phyloP scores from a whole-genome alignment of 92 coral and sea anemone genomes.

The Chrysogorgia sp. region DNA sequence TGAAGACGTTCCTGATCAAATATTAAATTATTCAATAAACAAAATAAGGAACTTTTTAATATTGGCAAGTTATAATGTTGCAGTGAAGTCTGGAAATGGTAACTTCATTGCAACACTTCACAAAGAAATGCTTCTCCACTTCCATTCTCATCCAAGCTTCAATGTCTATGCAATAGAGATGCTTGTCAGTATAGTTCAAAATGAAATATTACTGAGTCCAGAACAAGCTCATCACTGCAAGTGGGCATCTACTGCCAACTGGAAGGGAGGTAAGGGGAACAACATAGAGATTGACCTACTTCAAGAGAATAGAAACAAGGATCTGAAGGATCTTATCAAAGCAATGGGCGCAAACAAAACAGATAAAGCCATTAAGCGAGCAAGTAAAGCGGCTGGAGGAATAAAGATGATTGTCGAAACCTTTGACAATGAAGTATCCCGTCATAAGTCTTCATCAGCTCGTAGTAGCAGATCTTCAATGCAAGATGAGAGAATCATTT shows the following conservation, averaged over 20 bases:
- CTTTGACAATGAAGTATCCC: constrained; percentile 36
- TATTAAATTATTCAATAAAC: constrained; percentile 33
- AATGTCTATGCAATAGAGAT: constrained; percentile 46
- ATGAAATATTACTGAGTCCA: constrained; percentile 1
- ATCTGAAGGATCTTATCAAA: constrained; percentile 54
- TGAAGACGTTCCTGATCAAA: constrained; percentile 27
- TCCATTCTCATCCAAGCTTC: constrained; percentile 37
- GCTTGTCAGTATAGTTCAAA: constrained; percentile 41
- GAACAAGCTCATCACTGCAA: constrained; percentile 39
- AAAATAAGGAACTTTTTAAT: constrained; percentile 30
- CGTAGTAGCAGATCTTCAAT: neutral
- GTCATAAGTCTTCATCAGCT: neutral
- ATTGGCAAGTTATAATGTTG: constrained; percentile 36
- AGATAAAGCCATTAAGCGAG: constrained; percentile 45
- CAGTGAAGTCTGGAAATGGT: constrained; percentile 50
- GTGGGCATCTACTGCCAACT: constrained; percentile 54
- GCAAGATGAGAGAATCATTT: constrained; percentile 28
- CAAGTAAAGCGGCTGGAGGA: constrained; percentile 68
- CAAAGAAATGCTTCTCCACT: constrained; percentile 29
- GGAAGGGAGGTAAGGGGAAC: constrained; percentile 25
- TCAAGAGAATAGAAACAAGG: no score
- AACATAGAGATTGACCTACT: constrained; percentile 46
- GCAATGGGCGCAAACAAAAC: constrained; percentile 74
- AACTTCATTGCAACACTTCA: constrained; percentile 28
- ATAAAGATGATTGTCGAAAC: constrained; percentile 43